These are phyloP conservation scores for Diplodus sargus DNA, from an alignment of 2,797 vertebrate species.

Conservation along the genomic window DNA sequence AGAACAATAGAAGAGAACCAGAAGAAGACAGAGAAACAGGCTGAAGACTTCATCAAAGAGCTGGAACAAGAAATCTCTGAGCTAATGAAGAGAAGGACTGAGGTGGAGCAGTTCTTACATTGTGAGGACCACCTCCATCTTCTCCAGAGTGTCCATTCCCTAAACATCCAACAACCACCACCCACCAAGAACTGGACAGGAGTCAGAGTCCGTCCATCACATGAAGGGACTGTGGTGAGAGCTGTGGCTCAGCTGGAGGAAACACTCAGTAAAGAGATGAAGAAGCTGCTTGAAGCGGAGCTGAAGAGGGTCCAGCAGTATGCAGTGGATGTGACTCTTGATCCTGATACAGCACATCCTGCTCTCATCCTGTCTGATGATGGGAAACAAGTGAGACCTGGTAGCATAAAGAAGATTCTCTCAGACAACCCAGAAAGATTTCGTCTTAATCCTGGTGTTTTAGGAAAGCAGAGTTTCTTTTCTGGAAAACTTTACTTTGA, in stretches of 20 bases:
- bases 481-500: not conserved
- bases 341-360: not conserved
- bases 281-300: not conserved
- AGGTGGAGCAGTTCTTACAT: constrained; percentile 1
- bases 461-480: not conserved
- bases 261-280: constrained; percentile 1
- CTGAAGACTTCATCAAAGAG: not conserved
- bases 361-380: rapidly evolving
- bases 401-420: rapidly evolving
- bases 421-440: constrained; percentile 22
- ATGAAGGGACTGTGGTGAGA: not conserved
- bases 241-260: constrained; percentile 3
- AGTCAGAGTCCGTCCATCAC: not conserved
- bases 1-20: not conserved
- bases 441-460: rapidly evolving
- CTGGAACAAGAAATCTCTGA: constrained; percentile 39
- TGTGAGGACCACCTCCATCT: constrained; percentile 29
- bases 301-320: constrained; percentile 26
- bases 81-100: constrained; percentile 3
- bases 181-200: constrained; percentile 18
- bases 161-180: not conserved
- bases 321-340: constrained; percentile 15
- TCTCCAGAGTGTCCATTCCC: not conserved
- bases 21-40: not conserved
- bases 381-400: not conserved